A percentile compares a stretch with the other conserved stretches of the same genome.
These are phyloP conservation scores for Erpornis zantholeuca DNA, from an alignment of 2,113 vertebrate genomes.

Conservation along the genomic window DNA sequence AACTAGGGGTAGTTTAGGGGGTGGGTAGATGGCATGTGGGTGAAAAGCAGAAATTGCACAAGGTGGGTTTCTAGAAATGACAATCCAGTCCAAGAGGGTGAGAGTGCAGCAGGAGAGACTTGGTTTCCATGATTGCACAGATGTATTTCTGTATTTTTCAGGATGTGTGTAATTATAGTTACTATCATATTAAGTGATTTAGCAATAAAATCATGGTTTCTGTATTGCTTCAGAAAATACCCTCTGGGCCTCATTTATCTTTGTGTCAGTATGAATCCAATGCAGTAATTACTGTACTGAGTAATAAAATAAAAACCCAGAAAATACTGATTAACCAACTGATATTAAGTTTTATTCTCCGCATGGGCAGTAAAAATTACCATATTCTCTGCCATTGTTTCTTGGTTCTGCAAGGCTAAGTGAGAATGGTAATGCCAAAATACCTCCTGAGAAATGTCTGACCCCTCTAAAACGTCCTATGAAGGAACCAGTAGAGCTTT, in stretches of 20 bases:
- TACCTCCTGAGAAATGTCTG: background rate
- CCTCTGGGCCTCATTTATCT: background rate
- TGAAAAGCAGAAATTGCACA: background rate
- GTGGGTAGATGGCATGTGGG: background rate
- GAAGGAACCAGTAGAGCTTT: background rate
- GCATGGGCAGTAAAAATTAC: background rate
- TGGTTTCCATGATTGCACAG: background rate
- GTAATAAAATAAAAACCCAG: background rate
- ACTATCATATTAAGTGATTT: background rate
- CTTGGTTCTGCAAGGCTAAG: background rate
- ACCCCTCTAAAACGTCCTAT: background rate
- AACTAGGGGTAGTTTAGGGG: background rate
- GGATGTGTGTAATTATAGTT: background rate
- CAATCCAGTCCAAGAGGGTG: background rate
- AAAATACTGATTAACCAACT: background rate
- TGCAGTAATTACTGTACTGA: background rate
- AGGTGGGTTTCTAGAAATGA: conserved; percentile 1
- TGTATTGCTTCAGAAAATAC: conserved; percentile 43
- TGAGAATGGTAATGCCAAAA: background rate
- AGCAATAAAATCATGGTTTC: conserved; percentile 13
- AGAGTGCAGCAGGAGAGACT: background rate
- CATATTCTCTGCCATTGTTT: background rate
- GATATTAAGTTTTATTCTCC: background rate
- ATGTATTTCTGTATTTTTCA: background rate
- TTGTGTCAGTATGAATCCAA: background rate